Percentiles rank a stretch among this genome's conserved stretches.
These are phyloP conservation scores for Hozukius guyotensis DNA, from an alignment of 2,797 vertebrate species.

Conservation along the genomic window DNA sequence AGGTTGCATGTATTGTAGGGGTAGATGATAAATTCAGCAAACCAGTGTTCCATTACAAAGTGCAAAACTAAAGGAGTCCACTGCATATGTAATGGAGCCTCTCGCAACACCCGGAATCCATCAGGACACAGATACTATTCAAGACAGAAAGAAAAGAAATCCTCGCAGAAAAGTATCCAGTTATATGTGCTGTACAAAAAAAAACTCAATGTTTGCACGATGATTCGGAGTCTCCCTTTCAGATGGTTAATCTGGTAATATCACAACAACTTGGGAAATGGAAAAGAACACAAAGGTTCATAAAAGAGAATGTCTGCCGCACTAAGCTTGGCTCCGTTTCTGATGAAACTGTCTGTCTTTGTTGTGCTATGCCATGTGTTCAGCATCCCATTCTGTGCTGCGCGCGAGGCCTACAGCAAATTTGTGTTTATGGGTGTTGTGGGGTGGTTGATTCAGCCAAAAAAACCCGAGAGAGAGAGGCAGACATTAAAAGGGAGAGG, in stretches of 20 bases:
- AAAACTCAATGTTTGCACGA: slow-evolving; percentile 10
- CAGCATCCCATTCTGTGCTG: slow-evolving; percentile 36
- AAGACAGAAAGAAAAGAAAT: neutral
- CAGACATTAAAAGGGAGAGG: slow-evolving; percentile 35
- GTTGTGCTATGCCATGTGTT: slow-evolving; percentile 65
- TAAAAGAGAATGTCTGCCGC: slow-evolving; percentile 10
- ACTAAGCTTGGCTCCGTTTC: slow-evolving; percentile 34
- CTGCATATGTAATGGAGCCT: neutral
- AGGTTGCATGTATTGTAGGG: neutral
- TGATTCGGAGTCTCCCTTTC: slow-evolving; percentile 1
- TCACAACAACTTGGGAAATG: slow-evolving; percentile 21
- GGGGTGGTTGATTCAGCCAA: slow-evolving; percentile 33
- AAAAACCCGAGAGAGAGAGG: neutral
- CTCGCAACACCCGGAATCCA: slow-evolving; percentile 13
- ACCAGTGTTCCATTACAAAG: slow-evolving; percentile 13
- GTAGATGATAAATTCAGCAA: slow-evolving; percentile 2
- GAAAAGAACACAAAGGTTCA: slow-evolving; percentile 28
- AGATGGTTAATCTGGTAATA: slow-evolving; percentile 45
- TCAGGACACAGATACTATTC: slow-evolving; percentile 6
- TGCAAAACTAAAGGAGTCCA: slow-evolving; percentile 3
- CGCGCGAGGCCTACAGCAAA: slow-evolving; percentile 43
- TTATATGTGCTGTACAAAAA: neutral
- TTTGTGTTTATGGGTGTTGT: slow-evolving; percentile 51
- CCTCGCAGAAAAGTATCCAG: neutral
- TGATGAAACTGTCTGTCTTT: slow-evolving; percentile 62